A percentile compares a stretch with the other conserved stretches of the same genome.
Conservation (phyloP, 2,113 vertebrate species). For the Salminus brasiliensis region DNA sequence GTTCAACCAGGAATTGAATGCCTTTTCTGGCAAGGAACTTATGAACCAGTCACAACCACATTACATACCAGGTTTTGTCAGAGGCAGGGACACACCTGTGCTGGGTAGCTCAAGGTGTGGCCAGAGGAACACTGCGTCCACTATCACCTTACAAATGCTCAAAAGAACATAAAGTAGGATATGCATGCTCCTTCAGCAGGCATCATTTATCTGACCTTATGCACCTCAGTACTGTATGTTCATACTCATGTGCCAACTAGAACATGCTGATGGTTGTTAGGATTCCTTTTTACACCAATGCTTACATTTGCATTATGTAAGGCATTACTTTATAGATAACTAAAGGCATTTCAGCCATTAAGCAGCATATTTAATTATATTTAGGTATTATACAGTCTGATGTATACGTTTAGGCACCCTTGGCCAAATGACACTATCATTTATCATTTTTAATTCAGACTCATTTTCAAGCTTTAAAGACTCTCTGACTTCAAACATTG, state of each 20-base stretch:
- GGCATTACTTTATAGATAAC: too few relatives aligned
- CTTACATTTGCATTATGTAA: not conserved
- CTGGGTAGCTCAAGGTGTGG: slow-evolving; percentile 46
- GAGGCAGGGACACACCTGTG: slow-evolving; percentile 53
- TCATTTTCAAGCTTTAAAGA: too few relatives aligned
- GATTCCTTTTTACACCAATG: not conserved
- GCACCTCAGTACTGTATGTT: not conserved
- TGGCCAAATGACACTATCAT: too few relatives aligned
- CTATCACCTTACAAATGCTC: not conserved
- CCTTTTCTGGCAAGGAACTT: slow-evolving; percentile 6
- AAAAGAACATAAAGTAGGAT: not conserved
- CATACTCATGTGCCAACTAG: not conserved
- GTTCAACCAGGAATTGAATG: slow-evolving; percentile 27
- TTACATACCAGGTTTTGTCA: slow-evolving; percentile 39
- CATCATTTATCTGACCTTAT: not conserved
- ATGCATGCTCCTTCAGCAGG: not conserved
- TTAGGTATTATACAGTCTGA: too few relatives aligned
- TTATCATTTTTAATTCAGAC: too few relatives aligned
- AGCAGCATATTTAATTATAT: too few relatives aligned
- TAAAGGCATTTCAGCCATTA: too few relatives aligned
- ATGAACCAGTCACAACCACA: slow-evolving; percentile 17
- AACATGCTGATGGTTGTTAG: not conserved
- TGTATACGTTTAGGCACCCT: too few relatives aligned
- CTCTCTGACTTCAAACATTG: too few relatives aligned
- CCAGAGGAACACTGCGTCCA: slow-evolving; percentile 30